Base-by-base conservation (phyloP, 2,113 vertebrate species). In the Podarcis cretensis region DNA sequence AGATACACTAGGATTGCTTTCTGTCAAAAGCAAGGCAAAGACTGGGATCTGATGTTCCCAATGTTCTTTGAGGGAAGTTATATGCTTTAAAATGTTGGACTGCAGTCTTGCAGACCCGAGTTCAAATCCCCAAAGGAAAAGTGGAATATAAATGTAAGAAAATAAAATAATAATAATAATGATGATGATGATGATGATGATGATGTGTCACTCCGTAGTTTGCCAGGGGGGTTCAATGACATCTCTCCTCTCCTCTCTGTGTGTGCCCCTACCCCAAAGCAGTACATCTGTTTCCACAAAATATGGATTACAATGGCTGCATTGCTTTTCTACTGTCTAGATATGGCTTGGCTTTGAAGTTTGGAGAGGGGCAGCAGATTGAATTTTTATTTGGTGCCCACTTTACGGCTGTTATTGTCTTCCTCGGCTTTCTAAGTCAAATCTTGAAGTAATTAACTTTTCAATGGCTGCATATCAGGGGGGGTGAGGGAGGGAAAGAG, bases 361-460 rank as follows among this genome's bases (percentile, higher is more conserved):
- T n/a, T 27, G 30, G n/a, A 43, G 48, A 12, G 59, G 37, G 68
- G 3, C 13, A 4, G 21, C 37, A 71, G 82, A 32, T 9, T 23
- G 68, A 65, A 65, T 81, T 27, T 65, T 74, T 73, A 57, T 82
- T n/a, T 40, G 63, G 37, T 30, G 9, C 59, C 57, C 78, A 73
- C 21, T 63, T 37, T 40, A 20, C 23, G 2, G 4, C 57, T 59
- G 57, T 73, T 37, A 57, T 81, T 87, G 25, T 59, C 21, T 63
- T 35, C 69, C 74, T 73, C 78, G 21, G 32, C 25, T 79, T 43
- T 87, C 82, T 40, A 75, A 43, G 68, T 65, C 68, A 59, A 63
- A 81, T 87, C 86, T 87, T 87, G 86, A 87, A 87, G 35, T 87
- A 87, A 87, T 87, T 87, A 87, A 82, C 79, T 65, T 43, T 63